Evolutionary conservation across 2,797 vertebrate species (phyloP).

Genomic region (Parotocinclus haroldoi): DNA sequence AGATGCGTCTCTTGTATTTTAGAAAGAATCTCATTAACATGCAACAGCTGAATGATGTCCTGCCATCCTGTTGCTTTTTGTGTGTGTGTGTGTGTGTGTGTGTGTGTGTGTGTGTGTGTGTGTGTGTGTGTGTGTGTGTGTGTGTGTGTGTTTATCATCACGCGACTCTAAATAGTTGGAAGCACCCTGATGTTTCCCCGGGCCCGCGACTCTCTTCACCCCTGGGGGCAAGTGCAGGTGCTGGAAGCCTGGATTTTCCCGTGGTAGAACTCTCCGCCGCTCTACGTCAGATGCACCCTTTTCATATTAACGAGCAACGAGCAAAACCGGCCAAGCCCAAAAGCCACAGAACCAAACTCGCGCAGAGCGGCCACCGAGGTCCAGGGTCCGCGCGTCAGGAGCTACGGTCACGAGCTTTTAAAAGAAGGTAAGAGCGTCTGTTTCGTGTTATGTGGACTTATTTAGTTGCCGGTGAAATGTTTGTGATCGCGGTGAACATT

Average conservation of each 20-base stretch:
- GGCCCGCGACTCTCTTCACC: constrained; percentile 20
- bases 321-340: constrained; percentile 5
- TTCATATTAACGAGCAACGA: constrained; percentile 54
- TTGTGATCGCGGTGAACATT: too few species aligned
- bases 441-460: too few species aligned
- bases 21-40: too few species aligned
- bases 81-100: constrained; percentile 2
- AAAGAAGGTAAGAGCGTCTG: too few species aligned
- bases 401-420: too few species aligned
- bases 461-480: too few species aligned
- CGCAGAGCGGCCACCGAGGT: neutral
- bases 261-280: constrained; percentile 54
- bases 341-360: neutral
- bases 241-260: constrained; percentile 64
- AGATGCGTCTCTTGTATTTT: too few species aligned
- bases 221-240: constrained; percentile 63
- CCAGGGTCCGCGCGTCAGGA: too few species aligned
- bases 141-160: neutral
- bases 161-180: constrained; percentile 26
- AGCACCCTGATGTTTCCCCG: constrained; percentile 37
- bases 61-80: too few species aligned
- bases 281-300: constrained; percentile 60
- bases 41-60: too few species aligned
- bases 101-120: constrained; percentile 1
- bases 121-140: constrained; percentile 4